Percentiles rank a stretch among this genome's conserved stretches.
Conservation (phyloP, 2,888 invertebrate species). For the Sthenelais limicola region DNA sequence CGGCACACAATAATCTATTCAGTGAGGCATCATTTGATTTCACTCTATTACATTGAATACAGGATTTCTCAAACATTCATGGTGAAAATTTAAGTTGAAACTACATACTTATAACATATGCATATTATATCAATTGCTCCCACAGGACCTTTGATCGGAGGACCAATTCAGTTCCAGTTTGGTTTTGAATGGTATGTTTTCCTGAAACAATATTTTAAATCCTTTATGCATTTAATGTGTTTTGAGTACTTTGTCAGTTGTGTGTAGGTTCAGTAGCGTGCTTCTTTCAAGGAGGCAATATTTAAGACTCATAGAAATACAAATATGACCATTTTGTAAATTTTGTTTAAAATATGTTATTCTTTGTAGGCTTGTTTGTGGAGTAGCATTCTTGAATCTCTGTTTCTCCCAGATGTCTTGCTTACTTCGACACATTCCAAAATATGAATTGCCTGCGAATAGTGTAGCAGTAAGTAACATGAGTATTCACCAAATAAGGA, state of each 20-base stretch:
- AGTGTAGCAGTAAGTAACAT: too few relatives aligned
- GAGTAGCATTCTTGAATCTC: slow-evolving; percentile 43
- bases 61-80: too few relatives aligned
- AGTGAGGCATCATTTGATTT: too few relatives aligned
- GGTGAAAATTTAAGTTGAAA: too few relatives aligned
- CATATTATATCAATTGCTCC: not conserved
- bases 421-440: slow-evolving; percentile 38
- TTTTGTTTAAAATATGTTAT: not conserved
- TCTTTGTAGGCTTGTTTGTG: slow-evolving; percentile 43
- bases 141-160: slow-evolving; percentile 51
- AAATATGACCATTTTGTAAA: not conserved
- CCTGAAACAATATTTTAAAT: not conserved
- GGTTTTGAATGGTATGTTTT: slow-evolving; percentile 47
- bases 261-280: not conserved
- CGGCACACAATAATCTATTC: not conserved
- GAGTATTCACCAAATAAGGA: too few relatives aligned
- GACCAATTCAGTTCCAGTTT: slow-evolving; percentile 46
- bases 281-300: not conserved
- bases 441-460: too few relatives aligned
- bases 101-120: too few relatives aligned
- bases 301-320: not conserved
- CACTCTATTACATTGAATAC: too few relatives aligned
- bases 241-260: not conserved
- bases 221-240: not conserved
- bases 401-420: slow-evolving; percentile 33